Evolutionary conservation across 2,888 invertebrate genomes (phyloP).

Genomic region (Trypoxylon attenuatum): DNA sequence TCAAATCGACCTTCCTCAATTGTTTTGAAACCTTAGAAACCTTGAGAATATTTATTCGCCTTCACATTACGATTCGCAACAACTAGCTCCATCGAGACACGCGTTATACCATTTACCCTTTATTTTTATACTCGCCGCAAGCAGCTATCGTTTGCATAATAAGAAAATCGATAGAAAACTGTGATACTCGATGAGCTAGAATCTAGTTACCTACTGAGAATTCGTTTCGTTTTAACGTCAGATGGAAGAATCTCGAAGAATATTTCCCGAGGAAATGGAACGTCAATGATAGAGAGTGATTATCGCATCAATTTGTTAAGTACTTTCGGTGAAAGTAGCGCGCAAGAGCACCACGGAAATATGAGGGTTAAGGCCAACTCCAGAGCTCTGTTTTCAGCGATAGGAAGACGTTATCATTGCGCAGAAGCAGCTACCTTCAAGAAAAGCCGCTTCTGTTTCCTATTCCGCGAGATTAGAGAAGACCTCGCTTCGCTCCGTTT

Average conservation of each 20-base stretch:
- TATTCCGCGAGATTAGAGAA: conserved; percentile 1
- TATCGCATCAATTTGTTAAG: background rate
- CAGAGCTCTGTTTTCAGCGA: background rate
- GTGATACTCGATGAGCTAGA: too few relatives aligned
- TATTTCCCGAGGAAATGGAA: too few relatives aligned
- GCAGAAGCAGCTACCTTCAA: background rate
- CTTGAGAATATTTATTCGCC: too few relatives aligned
- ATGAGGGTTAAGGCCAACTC: background rate
- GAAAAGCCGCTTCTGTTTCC: background rate
- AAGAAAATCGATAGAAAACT: background rate
- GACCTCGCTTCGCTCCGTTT: background rate
- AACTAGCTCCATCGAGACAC: too few relatives aligned
- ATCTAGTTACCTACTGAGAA: too few relatives aligned
- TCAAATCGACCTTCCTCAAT: too few relatives aligned
- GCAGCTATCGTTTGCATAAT: background rate
- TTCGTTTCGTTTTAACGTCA: too few relatives aligned
- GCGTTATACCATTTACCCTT: too few relatives aligned
- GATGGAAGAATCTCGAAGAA: too few relatives aligned
- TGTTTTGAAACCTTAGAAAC: too few relatives aligned
- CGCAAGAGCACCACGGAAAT: background rate
- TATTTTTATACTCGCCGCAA: background rate
- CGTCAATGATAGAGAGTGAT: background rate
- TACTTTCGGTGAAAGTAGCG: too few relatives aligned
- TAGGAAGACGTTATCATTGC: background rate
- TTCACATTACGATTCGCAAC: too few relatives aligned